These are phyloP conservation scores for Melanotaenia trifasciata DNA, from an alignment of 2,797 vertebrate species.

Conservation along the genomic window DNA sequence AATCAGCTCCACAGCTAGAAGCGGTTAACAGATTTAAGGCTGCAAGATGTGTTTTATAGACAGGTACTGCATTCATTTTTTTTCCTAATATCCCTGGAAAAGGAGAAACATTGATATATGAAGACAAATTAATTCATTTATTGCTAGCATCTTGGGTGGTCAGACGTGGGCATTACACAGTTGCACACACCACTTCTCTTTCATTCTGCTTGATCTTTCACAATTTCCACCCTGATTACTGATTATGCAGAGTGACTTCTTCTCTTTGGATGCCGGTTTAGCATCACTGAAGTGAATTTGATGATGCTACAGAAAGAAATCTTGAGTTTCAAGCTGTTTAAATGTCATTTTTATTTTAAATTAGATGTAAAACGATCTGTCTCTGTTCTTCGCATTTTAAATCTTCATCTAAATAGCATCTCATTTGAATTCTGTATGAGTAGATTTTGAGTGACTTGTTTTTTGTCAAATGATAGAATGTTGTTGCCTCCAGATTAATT, in stretches of 20 bases:
- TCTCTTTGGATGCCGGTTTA: slow-evolving; percentile 8
- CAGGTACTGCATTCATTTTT: not conserved
- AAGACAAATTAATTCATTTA: slow-evolving; percentile 48
- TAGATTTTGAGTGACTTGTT: slow-evolving; percentile 59
- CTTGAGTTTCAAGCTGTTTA: not conserved
- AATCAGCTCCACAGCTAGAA: slow-evolving; percentile 15
- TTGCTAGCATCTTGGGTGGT: slow-evolving; percentile 21
- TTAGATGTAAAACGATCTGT: slow-evolving; percentile 6
- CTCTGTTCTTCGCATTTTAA: slow-evolving; percentile 6
- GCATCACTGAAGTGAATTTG: slow-evolving; percentile 7
- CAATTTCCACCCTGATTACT: slow-evolving; percentile 38
- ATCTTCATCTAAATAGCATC: slow-evolving; percentile 7
- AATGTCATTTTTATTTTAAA: slow-evolving; percentile 6
- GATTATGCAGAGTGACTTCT: slow-evolving; percentile 54
- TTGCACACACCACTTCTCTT: slow-evolving; percentile 25
- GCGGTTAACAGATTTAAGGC: not conserved
- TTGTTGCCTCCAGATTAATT: slow-evolving; percentile 57
- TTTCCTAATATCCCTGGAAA: slow-evolving; percentile 12
- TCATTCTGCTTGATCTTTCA: slow-evolving; percentile 60
- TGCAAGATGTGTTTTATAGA: not conserved
- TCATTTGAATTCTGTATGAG: slow-evolving; percentile 48
- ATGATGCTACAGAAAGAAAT: not conserved
- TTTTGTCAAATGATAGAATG: slow-evolving; percentile 51
- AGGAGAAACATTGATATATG: slow-evolving; percentile 37
- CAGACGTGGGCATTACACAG: slow-evolving; percentile 37